Percentiles rank a stretch among this genome's conserved stretches.
These are phyloP conservation scores for Monoplex corrugatus DNA, from an alignment of 2,888 invertebrate species.

Conservation along the genomic window DNA sequence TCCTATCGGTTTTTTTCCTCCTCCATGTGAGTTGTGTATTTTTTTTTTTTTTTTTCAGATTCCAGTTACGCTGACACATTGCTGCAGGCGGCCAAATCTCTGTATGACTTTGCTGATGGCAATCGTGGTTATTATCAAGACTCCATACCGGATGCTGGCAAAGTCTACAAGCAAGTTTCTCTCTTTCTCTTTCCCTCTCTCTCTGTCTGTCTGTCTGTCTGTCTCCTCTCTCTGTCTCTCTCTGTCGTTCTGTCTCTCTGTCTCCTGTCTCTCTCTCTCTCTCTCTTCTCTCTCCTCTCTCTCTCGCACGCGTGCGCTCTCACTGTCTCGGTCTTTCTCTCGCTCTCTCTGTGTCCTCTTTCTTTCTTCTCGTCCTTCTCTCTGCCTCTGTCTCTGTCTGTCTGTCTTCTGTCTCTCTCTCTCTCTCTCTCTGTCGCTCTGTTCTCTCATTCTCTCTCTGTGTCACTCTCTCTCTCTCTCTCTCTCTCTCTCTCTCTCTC, in stretches of 20 bases:
- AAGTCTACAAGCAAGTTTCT: slow-evolving; percentile 56
- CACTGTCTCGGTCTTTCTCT: background rate
- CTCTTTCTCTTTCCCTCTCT: background rate
- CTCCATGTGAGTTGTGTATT: too few species aligned
- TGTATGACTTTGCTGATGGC: slow-evolving; percentile 57
- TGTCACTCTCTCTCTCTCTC: background rate
- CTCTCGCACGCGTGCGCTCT: background rate
- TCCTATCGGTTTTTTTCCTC: too few species aligned
- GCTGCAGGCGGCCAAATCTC: slow-evolving; percentile 46
- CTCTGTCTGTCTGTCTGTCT: background rate
- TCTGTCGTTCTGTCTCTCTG: background rate
- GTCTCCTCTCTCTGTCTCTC: background rate
- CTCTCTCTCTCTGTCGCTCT: too few species aligned
- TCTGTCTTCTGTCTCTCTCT: too few species aligned
- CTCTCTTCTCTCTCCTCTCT: too few species aligned
- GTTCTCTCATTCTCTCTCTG: background rate
- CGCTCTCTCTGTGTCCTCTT: background rate
- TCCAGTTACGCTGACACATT: slow-evolving; percentile 49
- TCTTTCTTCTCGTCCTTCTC: background rate
- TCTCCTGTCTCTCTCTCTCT: background rate
- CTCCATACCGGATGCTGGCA: slow-evolving; percentile 48
- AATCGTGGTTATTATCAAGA: slow-evolving; percentile 53
- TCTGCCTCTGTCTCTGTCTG: too few species aligned
- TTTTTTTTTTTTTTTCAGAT: slow-evolving; percentile 50
- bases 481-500: background rate